Conservation (phyloP, 64 coral and sea anemone genomes). For the Hydrozoanthus tunicans region DNA sequence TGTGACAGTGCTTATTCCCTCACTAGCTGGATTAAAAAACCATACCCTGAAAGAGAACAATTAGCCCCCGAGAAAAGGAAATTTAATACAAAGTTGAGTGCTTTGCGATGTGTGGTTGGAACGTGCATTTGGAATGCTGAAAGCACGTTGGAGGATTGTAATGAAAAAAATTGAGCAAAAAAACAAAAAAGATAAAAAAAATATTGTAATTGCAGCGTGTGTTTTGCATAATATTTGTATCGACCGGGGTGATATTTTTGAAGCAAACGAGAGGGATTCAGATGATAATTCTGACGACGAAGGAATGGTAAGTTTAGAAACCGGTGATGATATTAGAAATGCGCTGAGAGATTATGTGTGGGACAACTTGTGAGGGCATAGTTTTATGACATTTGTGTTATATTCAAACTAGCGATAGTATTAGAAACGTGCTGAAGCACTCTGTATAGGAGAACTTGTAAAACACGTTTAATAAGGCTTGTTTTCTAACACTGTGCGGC, state of each 20-base stretch:
- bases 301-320: no score
- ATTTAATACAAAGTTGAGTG: conserved; percentile 35
- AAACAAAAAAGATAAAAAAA: neutral
- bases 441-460: no score
- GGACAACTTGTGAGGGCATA: no score
- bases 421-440: no score
- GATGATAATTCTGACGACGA: no score
- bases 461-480: neutral
- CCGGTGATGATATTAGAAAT: no score
- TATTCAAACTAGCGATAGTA: no score
- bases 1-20: conserved; percentile 37
- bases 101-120: conserved; percentile 29
- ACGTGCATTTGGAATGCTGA: conserved; percentile 49
- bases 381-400: no score
- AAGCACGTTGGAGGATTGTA: conserved; percentile 22
- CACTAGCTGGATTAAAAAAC: conserved; percentile 40
- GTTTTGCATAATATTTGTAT: conserved; percentile 63
- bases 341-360: no score
- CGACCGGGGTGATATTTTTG: conserved; percentile 15
- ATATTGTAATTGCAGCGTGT: conserved; percentile 44
- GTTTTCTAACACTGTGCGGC: neutral
- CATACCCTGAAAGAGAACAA: conserved; percentile 1
- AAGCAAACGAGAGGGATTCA: neutral
- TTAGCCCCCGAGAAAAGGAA: conserved; percentile 42
- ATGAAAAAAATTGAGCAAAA: conserved; percentile 45